Percentiles rank a stretch among this genome's conserved stretches.
These are phyloP conservation scores for Eclectus roratus DNA, from an alignment of 2,113 vertebrate genomes.

Conservation along the genomic window DNA sequence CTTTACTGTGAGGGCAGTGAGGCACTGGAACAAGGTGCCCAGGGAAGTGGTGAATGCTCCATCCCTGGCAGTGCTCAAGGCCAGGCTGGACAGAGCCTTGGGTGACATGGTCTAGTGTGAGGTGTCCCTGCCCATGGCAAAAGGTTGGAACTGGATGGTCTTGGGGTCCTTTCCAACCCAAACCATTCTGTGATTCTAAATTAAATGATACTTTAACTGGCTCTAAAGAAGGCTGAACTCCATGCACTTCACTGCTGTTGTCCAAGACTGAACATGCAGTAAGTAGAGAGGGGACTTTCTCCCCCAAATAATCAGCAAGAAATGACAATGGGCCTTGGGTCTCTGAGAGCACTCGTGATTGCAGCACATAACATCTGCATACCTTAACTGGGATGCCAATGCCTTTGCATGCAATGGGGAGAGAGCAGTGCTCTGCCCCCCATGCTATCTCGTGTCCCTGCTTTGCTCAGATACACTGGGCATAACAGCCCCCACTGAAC, in stretches of 20 bases:
- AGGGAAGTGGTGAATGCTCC: not conserved
- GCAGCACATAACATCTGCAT: not conserved
- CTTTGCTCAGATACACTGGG: not conserved
- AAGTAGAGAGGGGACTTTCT: not conserved
- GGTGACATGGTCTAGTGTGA: not conserved
- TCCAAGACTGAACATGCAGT: not conserved
- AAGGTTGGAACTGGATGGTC: not conserved
- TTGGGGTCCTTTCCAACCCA: not conserved
- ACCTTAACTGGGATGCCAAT: not conserved
- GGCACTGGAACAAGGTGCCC: not conserved
- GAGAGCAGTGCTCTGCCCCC: not conserved
- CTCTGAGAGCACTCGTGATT: not conserved
- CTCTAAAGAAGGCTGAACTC: not conserved
- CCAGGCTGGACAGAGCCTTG: not conserved
- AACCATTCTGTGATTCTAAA: not conserved
- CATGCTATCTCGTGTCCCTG: fast-evolving
- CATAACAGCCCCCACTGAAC: not conserved
- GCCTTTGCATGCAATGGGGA: not conserved
- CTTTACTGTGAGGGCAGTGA: not conserved
- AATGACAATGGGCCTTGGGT: not conserved
- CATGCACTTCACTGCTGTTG: not conserved
- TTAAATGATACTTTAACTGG: not conserved
- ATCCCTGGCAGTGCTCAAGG: not conserved
- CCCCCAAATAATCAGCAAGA: not conserved
- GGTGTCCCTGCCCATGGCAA: not conserved